Evolutionary conservation across 2,113 vertebrate species (phyloP).

Genomic region (Gnathonemus longibarbis): DNA sequence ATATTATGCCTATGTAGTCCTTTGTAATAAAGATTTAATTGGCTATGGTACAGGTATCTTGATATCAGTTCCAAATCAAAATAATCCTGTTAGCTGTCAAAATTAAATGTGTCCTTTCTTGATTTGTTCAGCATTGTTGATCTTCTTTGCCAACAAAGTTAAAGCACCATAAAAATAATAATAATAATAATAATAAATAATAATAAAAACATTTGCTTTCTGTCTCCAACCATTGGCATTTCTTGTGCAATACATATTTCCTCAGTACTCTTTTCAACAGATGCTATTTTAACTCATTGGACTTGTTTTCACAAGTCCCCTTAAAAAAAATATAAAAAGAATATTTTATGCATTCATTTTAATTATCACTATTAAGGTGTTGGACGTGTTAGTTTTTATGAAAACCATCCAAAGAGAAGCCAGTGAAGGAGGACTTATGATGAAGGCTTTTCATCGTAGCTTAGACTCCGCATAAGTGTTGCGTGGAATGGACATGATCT

Average conservation of each 20-base stretch:
- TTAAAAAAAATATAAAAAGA: constrained; percentile 7
- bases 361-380: neutral
- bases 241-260: neutral
- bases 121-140: neutral
- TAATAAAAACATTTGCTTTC: neutral
- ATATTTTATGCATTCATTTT: neutral
- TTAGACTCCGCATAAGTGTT: constrained; percentile 93
- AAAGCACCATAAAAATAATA: neutral
- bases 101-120: neutral
- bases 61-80: neutral
- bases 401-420: constrained; percentile 5
- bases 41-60: neutral
- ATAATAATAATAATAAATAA: neutral
- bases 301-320: neutral
- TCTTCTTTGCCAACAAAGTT: neutral
- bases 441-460: constrained; percentile 75
- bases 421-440: neutral
- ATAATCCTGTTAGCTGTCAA: neutral
- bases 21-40: neutral
- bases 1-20: neutral
- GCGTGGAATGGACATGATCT: constrained; percentile 88
- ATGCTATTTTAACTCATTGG: neutral
- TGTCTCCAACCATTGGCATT: neutral
- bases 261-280: neutral
- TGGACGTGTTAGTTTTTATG: neutral